Conservation (phyloP, 1,140 invertebrate species). For the Ctenoplectra terminalis region DNA sequence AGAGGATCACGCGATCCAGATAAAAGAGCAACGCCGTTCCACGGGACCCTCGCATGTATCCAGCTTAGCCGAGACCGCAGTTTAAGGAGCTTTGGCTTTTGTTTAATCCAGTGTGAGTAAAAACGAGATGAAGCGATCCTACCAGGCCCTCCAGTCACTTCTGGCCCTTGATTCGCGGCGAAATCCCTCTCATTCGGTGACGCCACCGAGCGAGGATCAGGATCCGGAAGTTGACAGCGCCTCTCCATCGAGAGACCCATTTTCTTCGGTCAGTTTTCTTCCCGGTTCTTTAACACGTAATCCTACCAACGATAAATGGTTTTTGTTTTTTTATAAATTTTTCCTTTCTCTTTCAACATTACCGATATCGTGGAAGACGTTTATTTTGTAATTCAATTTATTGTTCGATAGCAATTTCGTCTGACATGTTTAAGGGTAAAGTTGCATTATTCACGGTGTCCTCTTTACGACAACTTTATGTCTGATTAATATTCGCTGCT, state of each 20-base stretch:
- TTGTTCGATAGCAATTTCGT: not conserved
- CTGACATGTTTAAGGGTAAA: not conserved
- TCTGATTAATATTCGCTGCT: not conserved
- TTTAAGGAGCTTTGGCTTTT: conserved; percentile 83
- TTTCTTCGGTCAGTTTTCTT: conserved; percentile 58
- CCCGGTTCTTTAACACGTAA: not conserved
- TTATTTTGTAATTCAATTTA: no score
- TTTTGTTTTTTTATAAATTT: not conserved
- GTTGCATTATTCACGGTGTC: not conserved
- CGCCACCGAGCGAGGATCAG: conserved; percentile 50
- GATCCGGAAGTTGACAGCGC: conserved; percentile 55
- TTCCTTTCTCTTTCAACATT: no score
- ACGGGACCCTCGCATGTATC: conserved; percentile 80
- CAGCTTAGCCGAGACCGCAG: conserved; percentile 81
- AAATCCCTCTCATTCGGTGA: conserved; percentile 66
- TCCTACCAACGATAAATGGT: not conserved
- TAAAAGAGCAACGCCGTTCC: conserved; percentile 69
- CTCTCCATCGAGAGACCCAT: conserved; percentile 26
- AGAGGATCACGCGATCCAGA: conserved; percentile 72
- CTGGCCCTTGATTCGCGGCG: conserved; percentile 71
- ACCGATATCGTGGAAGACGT: no score
- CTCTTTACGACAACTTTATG: not conserved
- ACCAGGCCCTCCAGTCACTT: conserved; percentile 64
- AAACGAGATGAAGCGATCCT: conserved; percentile 78
- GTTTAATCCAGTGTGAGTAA: conserved; percentile 82